Conservation (phyloP, 2,113 vertebrate genomes). For the Cricetomys ansorgei region DNA sequence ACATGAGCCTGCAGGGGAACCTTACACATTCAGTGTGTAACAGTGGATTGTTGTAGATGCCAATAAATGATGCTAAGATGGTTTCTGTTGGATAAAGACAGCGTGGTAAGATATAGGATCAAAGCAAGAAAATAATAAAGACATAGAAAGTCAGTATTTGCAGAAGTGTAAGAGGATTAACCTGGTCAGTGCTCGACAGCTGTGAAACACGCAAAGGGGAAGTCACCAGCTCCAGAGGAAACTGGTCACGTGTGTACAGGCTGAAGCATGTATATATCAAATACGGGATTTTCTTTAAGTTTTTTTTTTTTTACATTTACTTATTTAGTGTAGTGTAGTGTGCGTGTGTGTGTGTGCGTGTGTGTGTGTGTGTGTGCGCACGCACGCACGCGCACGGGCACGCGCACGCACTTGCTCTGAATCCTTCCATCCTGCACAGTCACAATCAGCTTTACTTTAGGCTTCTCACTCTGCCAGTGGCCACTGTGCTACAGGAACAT, state of each 20-base stretch:
- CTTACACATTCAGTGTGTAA: no score
- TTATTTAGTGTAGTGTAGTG: neutral
- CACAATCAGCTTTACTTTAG: neutral
- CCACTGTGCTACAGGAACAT: neutral
- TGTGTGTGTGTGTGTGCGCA: neutral
- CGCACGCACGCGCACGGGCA: no score
- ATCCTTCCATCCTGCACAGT: neutral
- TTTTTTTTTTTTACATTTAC: neutral
- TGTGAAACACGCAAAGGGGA: neutral
- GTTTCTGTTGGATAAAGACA: neutral
- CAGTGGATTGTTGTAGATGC: neutral
- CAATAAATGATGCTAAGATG: neutral
- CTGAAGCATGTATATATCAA: neutral
- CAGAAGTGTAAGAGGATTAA: neutral
- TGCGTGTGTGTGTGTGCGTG: neutral
- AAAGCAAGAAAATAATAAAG: slow-evolving; percentile 35
- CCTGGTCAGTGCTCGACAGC: neutral
- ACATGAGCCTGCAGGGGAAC: no score
- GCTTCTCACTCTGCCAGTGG: neutral
- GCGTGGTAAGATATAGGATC: neutral
- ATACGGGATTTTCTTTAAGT: no score
- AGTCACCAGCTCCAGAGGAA: neutral
- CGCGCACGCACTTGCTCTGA: no score
- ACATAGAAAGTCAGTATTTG: slow-evolving; percentile 1
- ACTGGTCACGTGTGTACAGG: neutral